Evolutionary conservation across 2,113 vertebrate genomes (phyloP).

Genomic region (Gasterosteus nipponicus): DNA sequence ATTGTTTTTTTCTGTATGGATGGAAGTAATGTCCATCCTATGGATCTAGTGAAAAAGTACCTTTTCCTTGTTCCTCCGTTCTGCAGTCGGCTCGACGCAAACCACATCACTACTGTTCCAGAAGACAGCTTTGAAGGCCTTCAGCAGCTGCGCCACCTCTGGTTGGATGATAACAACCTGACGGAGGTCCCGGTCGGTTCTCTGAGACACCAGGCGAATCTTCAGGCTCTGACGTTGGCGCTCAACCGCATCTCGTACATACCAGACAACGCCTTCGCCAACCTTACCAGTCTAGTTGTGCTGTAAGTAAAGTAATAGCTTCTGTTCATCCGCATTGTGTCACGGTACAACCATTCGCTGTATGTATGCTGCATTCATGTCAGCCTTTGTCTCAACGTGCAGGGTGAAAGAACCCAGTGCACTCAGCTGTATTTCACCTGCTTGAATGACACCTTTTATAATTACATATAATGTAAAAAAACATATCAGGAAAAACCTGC

Average conservation of each 20-base stretch:
- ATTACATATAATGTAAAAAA: neutral
- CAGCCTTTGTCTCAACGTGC: neutral
- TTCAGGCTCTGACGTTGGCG: slow-evolving; percentile 93
- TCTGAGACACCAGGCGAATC: slow-evolving; percentile 89
- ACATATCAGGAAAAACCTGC: slow-evolving; percentile 54
- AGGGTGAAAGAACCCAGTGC: neutral
- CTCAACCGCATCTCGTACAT: slow-evolving; percentile 93
- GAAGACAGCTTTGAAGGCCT: slow-evolving; percentile 95
- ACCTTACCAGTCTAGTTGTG: slow-evolving; percentile 96
- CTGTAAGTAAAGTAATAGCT: slow-evolving; percentile 91
- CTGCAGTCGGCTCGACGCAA: slow-evolving; percentile 92
- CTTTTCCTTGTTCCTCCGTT: neutral
- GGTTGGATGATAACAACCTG: slow-evolving; percentile 96
- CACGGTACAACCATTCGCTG: neutral
- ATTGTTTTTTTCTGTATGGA: neutral
- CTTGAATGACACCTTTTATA: neutral
- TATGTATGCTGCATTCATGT: neutral
- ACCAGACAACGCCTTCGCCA: slow-evolving; percentile 92
- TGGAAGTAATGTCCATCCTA: neutral
- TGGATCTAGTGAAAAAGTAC: neutral
- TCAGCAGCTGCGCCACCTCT: slow-evolving; percentile 93
- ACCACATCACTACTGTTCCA: slow-evolving; percentile 92
- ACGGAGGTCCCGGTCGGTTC: slow-evolving; percentile 89
- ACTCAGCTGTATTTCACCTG: neutral
- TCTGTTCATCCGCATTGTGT: neutral